Percentiles rank a stretch among this genome's conserved stretches.
Conservation (phyloP, 1,140 invertebrate species). For the Bombus polaris region DNA sequence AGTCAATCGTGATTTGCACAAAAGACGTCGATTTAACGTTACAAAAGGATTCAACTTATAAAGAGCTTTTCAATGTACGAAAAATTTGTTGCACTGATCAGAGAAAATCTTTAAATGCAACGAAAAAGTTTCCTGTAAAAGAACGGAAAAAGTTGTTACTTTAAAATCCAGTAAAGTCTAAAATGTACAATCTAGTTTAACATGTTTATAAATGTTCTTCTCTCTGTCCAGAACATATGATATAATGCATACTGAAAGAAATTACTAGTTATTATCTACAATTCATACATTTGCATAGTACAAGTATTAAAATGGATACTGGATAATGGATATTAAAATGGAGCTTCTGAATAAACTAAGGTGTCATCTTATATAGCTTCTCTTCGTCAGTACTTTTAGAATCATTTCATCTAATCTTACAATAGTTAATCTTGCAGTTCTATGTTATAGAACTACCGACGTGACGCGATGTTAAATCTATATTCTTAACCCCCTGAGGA, state of each 20-base stretch:
- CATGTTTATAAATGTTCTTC: too few species aligned
- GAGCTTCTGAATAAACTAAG: slow-evolving; percentile 18
- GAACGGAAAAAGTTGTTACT: not conserved
- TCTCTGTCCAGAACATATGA: too few species aligned
- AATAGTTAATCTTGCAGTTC: slow-evolving; percentile 3
- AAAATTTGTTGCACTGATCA: not conserved
- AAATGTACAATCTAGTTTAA: too few species aligned
- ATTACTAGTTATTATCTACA: not conserved
- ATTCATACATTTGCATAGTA: not conserved
- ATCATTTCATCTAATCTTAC: not conserved
- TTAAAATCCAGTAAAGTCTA: not conserved
- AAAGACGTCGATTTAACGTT: not conserved
- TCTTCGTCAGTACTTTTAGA: too few species aligned
- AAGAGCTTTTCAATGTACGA: not conserved
- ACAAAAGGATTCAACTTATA: not conserved
- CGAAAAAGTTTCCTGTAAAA: not conserved
- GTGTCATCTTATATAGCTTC: not conserved
- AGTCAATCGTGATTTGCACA: not conserved
- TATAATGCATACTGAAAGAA: too few species aligned
- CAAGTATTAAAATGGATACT: not conserved
- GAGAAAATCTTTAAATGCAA: not conserved
- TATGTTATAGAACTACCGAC: not conserved
- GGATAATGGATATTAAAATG: too few species aligned
- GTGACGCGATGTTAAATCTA: too few species aligned
- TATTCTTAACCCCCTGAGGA: not conserved